Conservation (phyloP, 2,888 invertebrate species). For the Ceratothoa steindachneri region DNA sequence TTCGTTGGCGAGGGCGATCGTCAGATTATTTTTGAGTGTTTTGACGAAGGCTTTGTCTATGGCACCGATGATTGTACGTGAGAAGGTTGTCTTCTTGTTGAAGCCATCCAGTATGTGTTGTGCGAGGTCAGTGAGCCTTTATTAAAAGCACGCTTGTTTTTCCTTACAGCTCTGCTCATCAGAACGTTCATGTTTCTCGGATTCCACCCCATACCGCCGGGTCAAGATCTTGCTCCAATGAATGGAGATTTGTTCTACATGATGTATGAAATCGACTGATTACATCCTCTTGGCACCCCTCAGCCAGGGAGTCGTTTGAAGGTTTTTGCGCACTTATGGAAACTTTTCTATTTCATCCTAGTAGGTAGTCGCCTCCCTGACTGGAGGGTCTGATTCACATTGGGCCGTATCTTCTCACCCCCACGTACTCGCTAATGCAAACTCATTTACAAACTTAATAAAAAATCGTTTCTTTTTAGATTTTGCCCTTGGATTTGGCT, state of each 20-base stretch:
- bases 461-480: neutral
- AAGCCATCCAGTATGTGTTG: no score
- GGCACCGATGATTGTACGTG: no score
- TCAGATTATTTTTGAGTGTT: no score
- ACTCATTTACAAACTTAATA: constrained; percentile 2
- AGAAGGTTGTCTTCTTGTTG: no score
- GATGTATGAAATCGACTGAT: constrained; percentile 42
- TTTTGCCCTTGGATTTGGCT: neutral
- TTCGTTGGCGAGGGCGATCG: no score
- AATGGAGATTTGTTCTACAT: constrained; percentile 51
- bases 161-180: constrained; percentile 67
- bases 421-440: neutral
- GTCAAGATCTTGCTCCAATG: constrained; percentile 69
- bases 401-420: neutral
- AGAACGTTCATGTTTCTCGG: constrained; percentile 97
- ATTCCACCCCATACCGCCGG: constrained; percentile 80
- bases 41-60: no score
- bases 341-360: neutral
- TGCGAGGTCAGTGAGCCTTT: no score
- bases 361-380: neutral
- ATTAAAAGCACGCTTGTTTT: no score
- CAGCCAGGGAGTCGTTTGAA: neutral
- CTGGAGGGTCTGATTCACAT: neutral
- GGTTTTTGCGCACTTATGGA: neutral
- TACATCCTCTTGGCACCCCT: neutral